Evolutionary conservation across 2,113 vertebrate species (phyloP), one percentile per base, ranked within the genome.

Genomic region (Trematocara nigrifrons): DNA sequence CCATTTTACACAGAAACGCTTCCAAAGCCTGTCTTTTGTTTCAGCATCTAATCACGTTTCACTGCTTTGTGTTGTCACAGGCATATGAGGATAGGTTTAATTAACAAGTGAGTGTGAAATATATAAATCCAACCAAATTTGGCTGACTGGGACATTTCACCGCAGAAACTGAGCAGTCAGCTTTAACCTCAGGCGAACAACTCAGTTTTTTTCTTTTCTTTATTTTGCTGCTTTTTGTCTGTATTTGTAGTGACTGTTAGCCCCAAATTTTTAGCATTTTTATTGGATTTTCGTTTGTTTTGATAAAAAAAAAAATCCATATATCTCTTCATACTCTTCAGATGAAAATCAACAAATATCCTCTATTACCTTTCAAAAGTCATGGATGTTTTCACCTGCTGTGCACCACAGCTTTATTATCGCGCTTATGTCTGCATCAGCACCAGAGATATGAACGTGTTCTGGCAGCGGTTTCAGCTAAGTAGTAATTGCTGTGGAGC

Each of bases 11-110:
- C 89, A 91, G 86, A 93, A 90, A 91, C 57, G 79, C 89, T 96
- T 94, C 90, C 85, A 90, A 79, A 81, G 88, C 92, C 79, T n/a
- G n/a, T 56, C 88, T 94, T 93, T 94, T 94, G 91, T 95, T 92
- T 87, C 29, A 47, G 49, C 45, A 79, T 93, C 92, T 91, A 93
- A 94, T 94, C 89, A 71, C 22, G 53, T 92, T 90, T 89, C 26
- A 71, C 84, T 88, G 86, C 83, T 94, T 94, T 94, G 89, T 93
- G 84, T 64, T 77, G 66, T 85, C 81, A 78, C 80, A 79, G 56
- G 29, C 89, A 78, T 71, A 47, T 61, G 77, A 82, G 83, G 82
- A 92, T 92, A 92, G 87, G 83, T 89, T 94, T 93, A 86, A 90
- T 95, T 92, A 91, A 88, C 64, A 69, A 42, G 45, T 12, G 56